Base-by-base conservation (phyloP, 2,797 vertebrate species). In the Pogonophryne albipinna region DNA sequence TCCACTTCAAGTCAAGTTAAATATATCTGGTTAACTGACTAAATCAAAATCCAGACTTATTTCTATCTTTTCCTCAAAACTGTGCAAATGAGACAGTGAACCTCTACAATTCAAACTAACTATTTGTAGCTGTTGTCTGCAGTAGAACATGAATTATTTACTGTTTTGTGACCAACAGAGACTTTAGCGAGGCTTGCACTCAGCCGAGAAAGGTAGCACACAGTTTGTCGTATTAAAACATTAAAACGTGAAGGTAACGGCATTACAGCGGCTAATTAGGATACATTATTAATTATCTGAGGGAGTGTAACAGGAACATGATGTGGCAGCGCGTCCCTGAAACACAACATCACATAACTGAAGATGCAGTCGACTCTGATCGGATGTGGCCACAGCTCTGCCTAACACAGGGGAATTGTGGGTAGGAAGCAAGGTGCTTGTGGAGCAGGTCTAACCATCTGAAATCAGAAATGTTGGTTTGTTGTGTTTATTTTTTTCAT, bases 371-470 rank as follows among this genome's bases (percentile, higher is more conserved):
- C 4, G 11, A 14, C 44, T 14, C 38, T 56, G 63, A 55, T 58
- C 64, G 62, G 50, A 47, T 70, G 70, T 73, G 63, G 41, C 14
- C 42, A 46, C 16, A 17, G 49, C 42, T 71, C 20, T 47, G 60
- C 53, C 49, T 2, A 34, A 44, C 50, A 63, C 65, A 66, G 64
- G 20, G 64, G 78, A 61, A 76, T 71, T 83, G 60, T 71, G 77
- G 74, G 75, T 51, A 64, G 63, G 57, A 19, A 59, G 27, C 53
- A 50, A 51, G 23, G 53, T 72, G 17, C 15, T 20, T 27, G 41
- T 5, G 0, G 46, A 74, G 52, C 44, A 2, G 1, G 41, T 67
- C 65, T 10, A 57, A 68, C 15, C 31, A 38, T 38, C 38, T 27
- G 27, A 52, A 58, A 51, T 70, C 27, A 49, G 60, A 80, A 50